Percentiles rank a stretch among this genome's conserved stretches.
phyloP scores from a whole-genome alignment of 2,797 vertebrate genomes.

The Chromobotia macracanthus region DNA sequence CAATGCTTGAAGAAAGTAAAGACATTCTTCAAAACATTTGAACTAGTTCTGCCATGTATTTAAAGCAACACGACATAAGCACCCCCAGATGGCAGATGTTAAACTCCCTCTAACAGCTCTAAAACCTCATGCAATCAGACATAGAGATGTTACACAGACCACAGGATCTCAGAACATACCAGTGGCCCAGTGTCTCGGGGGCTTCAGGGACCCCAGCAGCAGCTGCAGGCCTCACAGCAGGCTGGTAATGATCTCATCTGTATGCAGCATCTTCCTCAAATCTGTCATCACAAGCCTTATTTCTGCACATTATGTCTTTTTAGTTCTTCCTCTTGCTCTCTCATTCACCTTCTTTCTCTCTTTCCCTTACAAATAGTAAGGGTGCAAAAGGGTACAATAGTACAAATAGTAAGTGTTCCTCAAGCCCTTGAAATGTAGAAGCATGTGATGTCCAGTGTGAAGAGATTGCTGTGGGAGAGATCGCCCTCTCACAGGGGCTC shows the following conservation, averaged over 20 bases:
- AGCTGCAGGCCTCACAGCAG: slow-evolving; percentile 49
- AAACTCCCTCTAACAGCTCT: not conserved
- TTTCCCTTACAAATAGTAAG: slow-evolving; percentile 39
- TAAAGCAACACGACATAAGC: not conserved
- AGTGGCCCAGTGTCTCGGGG: not conserved
- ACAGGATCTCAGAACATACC: slow-evolving; percentile 15
- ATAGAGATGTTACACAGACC: not conserved
- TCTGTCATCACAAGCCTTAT: slow-evolving; percentile 64
- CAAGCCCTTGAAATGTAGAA: slow-evolving; percentile 63
- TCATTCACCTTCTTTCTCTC: slow-evolving; percentile 29
- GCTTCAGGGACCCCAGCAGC: slow-evolving; percentile 24
- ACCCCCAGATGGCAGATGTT: slow-evolving; percentile 6
- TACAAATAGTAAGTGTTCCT: slow-evolving; percentile 36
- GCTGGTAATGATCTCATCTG: slow-evolving; percentile 75
- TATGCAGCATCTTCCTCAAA: slow-evolving; percentile 72
- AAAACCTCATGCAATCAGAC: not conserved
- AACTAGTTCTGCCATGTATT: not conserved
- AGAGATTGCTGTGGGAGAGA: slow-evolving; percentile 13
- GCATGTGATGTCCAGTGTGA: slow-evolving; percentile 76
- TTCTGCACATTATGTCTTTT: slow-evolving; percentile 23
- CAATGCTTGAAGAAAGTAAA: not conserved
- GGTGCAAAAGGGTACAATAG: too few species aligned
- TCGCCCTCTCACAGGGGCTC: slow-evolving; percentile 11
- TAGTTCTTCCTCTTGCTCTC: slow-evolving; percentile 22
- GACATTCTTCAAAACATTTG: not conserved